These are phyloP conservation scores for Leptosomus discolor DNA, from an alignment of 2,113 vertebrate genomes.

Conservation along the genomic window DNA sequence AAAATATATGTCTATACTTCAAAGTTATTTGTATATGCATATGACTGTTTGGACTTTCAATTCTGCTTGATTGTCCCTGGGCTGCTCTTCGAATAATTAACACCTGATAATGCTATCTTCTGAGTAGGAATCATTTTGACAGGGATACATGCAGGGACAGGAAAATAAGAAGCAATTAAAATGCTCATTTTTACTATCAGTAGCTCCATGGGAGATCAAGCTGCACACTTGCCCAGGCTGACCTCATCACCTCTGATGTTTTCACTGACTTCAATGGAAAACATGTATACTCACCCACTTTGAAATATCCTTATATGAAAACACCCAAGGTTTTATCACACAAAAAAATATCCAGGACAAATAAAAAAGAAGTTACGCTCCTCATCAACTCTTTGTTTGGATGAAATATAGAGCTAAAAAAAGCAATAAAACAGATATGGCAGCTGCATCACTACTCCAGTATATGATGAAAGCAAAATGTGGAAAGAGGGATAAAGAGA, in stretches of 20 bases:
- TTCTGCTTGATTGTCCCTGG: not conserved
- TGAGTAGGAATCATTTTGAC: not conserved
- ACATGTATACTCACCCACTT: not conserved
- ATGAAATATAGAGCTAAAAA: not conserved
- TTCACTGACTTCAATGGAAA: not conserved
- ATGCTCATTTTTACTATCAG: slow-evolving; percentile 18
- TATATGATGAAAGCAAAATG: not conserved
- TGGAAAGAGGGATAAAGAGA: not conserved
- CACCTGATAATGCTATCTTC: not conserved
- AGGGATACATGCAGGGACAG: not conserved
- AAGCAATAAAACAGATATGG: not conserved
- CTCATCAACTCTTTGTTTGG: not conserved
- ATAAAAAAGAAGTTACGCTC: not conserved
- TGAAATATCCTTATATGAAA: not conserved
- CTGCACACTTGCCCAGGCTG: not conserved
- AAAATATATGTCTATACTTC: not conserved
- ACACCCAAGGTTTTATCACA: not conserved
- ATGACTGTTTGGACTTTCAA: not conserved
- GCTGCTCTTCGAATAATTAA: not conserved
- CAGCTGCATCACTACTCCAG: not conserved
- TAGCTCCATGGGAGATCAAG: not conserved
- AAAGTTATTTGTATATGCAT: not conserved
- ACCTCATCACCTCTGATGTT: not conserved
- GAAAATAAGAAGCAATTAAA: slow-evolving; percentile 40
- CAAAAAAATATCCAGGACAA: not conserved